Conservation (phyloP, 2,113 vertebrate genomes). For the Protobothrops flavoviridis region DNA sequence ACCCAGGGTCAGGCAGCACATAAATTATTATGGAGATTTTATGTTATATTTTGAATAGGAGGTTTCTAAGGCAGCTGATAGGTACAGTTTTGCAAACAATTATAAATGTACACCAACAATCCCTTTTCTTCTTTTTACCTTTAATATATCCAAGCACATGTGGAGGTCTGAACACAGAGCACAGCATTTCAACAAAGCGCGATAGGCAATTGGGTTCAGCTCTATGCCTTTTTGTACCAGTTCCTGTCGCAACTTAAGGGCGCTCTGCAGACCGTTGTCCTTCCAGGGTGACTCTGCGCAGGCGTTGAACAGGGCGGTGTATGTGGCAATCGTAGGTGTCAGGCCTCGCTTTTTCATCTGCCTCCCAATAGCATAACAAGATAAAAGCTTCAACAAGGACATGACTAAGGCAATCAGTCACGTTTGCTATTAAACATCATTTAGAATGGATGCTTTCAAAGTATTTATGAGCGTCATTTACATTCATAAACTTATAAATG, state of each 20-base stretch:
- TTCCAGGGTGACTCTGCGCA: constrained; percentile 86
- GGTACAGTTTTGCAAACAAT: not conserved
- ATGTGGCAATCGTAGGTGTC: constrained; percentile 79
- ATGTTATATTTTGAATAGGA: not conserved
- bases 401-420: not conserved
- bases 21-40: not conserved
- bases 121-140: constrained; percentile 68
- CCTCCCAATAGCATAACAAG: not conserved
- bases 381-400: not conserved
- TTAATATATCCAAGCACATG: constrained; percentile 81
- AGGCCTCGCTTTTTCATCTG: constrained; percentile 95
- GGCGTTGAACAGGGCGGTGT: constrained; percentile 93
- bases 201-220: constrained; percentile 83
- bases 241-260: constrained; percentile 82
- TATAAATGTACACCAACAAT: rapidly evolving
- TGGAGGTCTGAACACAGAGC: constrained; percentile 81
- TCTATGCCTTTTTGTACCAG: constrained; percentile 74
- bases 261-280: constrained; percentile 79
- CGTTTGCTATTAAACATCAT: no score
- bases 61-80: not conserved
- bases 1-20: not conserved
- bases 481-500: not conserved
- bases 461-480: not conserved
- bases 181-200: constrained; percentile 84
- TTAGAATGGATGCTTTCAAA: not conserved